Conservation (phyloP, 1,140 invertebrate genomes). For the Anastrepha obliqua region DNA sequence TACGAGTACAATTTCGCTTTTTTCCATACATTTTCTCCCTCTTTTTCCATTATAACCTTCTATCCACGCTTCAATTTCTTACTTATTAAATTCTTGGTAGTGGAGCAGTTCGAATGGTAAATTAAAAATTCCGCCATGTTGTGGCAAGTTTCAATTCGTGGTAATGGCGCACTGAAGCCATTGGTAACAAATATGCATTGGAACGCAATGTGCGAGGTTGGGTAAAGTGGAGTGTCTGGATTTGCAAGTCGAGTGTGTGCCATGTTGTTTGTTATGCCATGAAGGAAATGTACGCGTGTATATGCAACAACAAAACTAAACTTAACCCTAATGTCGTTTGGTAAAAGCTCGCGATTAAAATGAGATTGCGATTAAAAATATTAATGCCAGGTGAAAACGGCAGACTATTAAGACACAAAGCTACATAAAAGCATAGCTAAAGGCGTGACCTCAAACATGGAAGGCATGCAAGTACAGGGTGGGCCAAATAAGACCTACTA, state of each 20-base stretch:
- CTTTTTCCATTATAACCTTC: background rate
- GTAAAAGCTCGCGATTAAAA: background rate
- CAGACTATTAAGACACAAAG: background rate
- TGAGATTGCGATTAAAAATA: background rate
- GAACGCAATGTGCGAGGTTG: background rate
- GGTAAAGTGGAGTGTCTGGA: background rate
- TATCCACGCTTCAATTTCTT: background rate
- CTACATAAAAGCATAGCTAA: too few relatives aligned
- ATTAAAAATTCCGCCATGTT: background rate
- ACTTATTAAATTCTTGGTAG: background rate
- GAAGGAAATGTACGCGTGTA: background rate
- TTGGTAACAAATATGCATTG: background rate
- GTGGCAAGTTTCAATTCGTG: background rate
- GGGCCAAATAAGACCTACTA: too few relatives aligned
- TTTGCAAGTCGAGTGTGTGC: background rate
- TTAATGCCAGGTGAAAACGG: background rate
- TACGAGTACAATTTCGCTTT: background rate
- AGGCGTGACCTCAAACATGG: too few relatives aligned
- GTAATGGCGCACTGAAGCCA: constrained; percentile 19
- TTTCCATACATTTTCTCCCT: background rate
- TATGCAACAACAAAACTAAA: background rate
- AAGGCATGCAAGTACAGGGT: too few relatives aligned
- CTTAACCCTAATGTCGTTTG: background rate
- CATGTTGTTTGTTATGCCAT: background rate
- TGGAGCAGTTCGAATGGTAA: background rate